These are phyloP conservation scores for Sebastes vulpes DNA, from an alignment of 2,797 vertebrate species.

Conservation along the genomic window DNA sequence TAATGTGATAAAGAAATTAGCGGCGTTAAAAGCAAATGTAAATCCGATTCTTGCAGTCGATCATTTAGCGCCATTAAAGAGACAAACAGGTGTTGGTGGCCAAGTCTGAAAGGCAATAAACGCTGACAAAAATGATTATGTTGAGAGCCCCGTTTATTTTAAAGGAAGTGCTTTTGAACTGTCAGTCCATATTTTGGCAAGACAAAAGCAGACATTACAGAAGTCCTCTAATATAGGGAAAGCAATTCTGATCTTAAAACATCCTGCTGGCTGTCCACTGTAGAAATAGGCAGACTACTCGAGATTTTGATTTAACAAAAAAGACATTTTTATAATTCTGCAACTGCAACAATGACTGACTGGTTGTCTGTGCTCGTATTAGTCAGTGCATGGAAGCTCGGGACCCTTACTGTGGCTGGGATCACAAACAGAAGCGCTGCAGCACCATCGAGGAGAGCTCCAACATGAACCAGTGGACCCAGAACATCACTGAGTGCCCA, in stretches of 20 bases:
- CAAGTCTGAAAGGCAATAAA: slow-evolving; percentile 32
- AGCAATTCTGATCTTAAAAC: not conserved
- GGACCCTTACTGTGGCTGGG: slow-evolving; percentile 98
- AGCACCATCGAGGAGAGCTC: slow-evolving; percentile 93
- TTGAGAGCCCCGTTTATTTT: slow-evolving; percentile 42
- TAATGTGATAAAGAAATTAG: no score
- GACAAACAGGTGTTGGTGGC: not conserved
- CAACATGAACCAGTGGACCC: slow-evolving; percentile 95
- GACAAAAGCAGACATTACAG: slow-evolving; percentile 10
- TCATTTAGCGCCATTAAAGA: not conserved
- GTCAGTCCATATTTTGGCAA: slow-evolving; percentile 4
- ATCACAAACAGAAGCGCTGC: slow-evolving; percentile 90
- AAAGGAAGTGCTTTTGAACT: slow-evolving; percentile 16
- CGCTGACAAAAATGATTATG: slow-evolving; percentile 54
- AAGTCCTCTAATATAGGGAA: not conserved
- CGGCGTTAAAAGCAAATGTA: not conserved
- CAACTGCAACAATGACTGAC: not conserved
- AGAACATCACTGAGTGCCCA: slow-evolving; percentile 92
- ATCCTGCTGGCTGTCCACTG: not conserved
- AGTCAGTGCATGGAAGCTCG: slow-evolving; percentile 93
- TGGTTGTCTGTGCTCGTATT: not conserved
- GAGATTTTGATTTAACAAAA: not conserved
- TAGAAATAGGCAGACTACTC: not conserved
- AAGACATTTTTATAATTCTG: not conserved
- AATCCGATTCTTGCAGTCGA: not conserved